Evolutionary conservation across 2,797 vertebrate species (phyloP).

Genomic region (Hyperoplus lanceolatus): DNA sequence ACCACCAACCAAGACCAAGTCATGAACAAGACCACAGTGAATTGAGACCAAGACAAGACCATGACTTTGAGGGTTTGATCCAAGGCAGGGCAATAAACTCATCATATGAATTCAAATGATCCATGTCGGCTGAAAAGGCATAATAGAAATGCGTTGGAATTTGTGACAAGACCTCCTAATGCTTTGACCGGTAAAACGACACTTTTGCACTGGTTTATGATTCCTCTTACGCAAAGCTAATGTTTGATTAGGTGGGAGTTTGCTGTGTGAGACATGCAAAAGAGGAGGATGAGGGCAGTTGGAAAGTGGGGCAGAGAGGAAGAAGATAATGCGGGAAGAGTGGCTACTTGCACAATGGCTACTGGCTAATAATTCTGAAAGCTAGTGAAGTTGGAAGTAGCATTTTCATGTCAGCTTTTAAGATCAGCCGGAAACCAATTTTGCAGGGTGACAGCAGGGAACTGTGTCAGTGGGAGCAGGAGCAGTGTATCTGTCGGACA

Average conservation of each 20-base stretch:
- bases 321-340: constrained; percentile 30
- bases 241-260: constrained; percentile 19
- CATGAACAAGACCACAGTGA: no score
- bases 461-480: constrained; percentile 51
- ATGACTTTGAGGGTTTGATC: no score
- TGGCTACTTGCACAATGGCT: constrained; percentile 6
- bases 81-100: no score
- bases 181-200: no score
- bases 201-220: background rate
- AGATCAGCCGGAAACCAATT: constrained; percentile 5
- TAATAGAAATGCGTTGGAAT: no score
- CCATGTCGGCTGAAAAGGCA: no score
- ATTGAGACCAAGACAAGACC: no score
- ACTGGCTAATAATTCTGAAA: constrained; percentile 5
- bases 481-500: constrained; percentile 36
- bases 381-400: background rate
- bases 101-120: no score
- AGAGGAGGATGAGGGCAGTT: constrained; percentile 42
- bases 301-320: constrained; percentile 44
- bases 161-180: no score
- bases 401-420: constrained; percentile 3
- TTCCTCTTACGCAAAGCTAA: background rate
- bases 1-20: no score
- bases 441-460: constrained; percentile 18
- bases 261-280: constrained; percentile 18